A percentile compares a stretch with the other conserved stretches of the same genome.
Evolutionary conservation across 2,797 vertebrate genomes (phyloP).

Genomic region (Eleutherodactylus coqui): DNA sequence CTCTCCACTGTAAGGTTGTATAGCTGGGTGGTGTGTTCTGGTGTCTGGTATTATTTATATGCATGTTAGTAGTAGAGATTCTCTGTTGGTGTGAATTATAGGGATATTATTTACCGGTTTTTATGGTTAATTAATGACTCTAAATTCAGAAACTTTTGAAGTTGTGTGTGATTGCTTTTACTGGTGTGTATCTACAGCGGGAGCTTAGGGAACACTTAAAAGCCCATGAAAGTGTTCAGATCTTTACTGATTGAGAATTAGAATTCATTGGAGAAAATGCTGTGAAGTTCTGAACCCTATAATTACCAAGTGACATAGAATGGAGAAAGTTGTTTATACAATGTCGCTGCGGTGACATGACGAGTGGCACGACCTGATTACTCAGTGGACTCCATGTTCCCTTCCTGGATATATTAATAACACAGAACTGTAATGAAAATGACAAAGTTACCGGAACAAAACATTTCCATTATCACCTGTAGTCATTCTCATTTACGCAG

Average conservation of each 20-base stretch:
- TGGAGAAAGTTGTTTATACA: conserved; percentile 31
- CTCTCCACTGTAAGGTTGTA: not conserved
- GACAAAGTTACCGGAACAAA: conserved; percentile 37
- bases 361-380: conserved; percentile 20
- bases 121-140: not conserved
- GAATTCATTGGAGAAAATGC: not conserved
- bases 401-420: conserved; percentile 36
- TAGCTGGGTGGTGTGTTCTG: not conserved
- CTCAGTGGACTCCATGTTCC: conserved; percentile 8
- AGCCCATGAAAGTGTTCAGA: not conserved
- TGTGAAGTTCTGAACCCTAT: conserved; percentile 23
- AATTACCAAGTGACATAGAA: conserved; percentile 39
- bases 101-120: not conserved
- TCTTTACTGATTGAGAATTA: conserved; percentile 11
- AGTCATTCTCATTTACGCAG: conserved; percentile 18
- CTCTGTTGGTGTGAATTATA: not conserved
- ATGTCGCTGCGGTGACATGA: conserved; percentile 13
- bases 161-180: not conserved
- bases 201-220: not conserved
- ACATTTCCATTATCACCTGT: conserved; percentile 52
- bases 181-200: not conserved
- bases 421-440: conserved; percentile 44
- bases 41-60: not conserved
- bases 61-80: not conserved
- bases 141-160: conserved; percentile 6